These are phyloP conservation scores for Eclectus roratus DNA, from an alignment of 2,113 vertebrate species.

Conservation along the genomic window DNA sequence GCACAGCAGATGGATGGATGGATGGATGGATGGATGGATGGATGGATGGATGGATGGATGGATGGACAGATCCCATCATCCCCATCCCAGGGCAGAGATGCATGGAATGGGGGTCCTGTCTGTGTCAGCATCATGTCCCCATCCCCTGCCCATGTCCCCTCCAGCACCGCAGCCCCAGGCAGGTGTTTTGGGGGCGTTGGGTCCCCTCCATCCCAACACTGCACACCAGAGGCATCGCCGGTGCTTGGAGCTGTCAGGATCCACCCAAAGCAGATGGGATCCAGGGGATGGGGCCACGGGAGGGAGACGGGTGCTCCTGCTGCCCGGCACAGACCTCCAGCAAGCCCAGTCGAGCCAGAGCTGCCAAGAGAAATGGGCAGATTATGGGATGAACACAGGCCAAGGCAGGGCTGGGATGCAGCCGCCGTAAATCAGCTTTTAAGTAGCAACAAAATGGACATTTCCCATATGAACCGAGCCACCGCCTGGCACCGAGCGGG, in stretches of 20 bases:
- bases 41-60: too few species aligned
- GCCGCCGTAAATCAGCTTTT: constrained; percentile 76
- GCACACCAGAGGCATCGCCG: neutral
- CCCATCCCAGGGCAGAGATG: fast-evolving
- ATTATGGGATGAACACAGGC: constrained; percentile 72
- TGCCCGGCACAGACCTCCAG: neutral
- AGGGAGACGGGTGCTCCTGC: neutral
- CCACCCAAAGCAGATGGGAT: constrained; percentile 73
- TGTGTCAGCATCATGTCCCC: neutral
- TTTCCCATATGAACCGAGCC: constrained; percentile 72
- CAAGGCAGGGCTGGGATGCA: constrained; percentile 67
- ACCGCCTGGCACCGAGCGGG: neutral
- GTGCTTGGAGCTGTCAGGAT: constrained; percentile 45
- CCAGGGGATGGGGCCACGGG: neutral
- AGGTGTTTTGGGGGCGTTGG: fast-evolving
- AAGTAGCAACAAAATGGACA: constrained; percentile 76
- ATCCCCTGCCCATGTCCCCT: fast-evolving
- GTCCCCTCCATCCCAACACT: neutral
- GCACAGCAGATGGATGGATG: too few species aligned
- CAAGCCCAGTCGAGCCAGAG: constrained; percentile 41
- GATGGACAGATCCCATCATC: neutral
- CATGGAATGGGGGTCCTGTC: neutral
- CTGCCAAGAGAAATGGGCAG: constrained; percentile 72
- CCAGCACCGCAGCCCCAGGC: fast-evolving
- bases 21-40: too few species aligned